These are phyloP conservation scores for Scolopax rusticola DNA, from an alignment of 2,797 vertebrate species.

Conservation along the genomic window DNA sequence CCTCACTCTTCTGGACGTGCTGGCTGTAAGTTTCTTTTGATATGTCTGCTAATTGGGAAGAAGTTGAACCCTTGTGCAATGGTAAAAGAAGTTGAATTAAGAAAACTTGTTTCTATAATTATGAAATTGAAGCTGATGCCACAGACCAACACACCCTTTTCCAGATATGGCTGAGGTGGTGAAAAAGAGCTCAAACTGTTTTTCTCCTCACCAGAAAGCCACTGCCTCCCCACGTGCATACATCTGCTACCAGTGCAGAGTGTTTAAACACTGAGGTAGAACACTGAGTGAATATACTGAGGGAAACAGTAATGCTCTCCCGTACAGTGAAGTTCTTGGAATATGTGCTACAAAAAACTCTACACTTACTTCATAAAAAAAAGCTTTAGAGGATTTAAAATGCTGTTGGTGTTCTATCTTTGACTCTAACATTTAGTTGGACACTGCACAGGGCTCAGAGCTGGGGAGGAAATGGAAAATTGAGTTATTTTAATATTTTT, in stretches of 20 bases:
- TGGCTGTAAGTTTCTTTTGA: neutral
- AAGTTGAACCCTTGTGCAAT: neutral
- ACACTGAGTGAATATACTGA: neutral
- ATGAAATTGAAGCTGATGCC: neutral
- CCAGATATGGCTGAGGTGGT: neutral
- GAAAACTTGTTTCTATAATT: neutral
- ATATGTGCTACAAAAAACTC: neutral
- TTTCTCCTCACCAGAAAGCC: neutral
- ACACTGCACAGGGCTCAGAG: neutral
- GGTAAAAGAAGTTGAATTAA: neutral
- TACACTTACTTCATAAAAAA: neutral
- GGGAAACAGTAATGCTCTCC: neutral
- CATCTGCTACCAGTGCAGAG: neutral
- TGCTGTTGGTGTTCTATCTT: neutral
- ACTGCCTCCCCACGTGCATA: neutral
- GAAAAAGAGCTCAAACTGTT: neutral
- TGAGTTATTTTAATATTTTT: neutral
- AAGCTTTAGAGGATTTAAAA: neutral
- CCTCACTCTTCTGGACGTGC: accelerated
- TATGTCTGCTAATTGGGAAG: neutral
- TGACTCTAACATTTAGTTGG: neutral
- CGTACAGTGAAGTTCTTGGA: neutral
- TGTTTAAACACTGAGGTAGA: neutral
- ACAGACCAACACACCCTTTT: neutral
- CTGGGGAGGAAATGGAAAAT: neutral